Evolutionary conservation across 2,113 vertebrate genomes (phyloP), one percentile per base, ranked within the genome.

Genomic region (Typhlomys cinereus): DNA sequence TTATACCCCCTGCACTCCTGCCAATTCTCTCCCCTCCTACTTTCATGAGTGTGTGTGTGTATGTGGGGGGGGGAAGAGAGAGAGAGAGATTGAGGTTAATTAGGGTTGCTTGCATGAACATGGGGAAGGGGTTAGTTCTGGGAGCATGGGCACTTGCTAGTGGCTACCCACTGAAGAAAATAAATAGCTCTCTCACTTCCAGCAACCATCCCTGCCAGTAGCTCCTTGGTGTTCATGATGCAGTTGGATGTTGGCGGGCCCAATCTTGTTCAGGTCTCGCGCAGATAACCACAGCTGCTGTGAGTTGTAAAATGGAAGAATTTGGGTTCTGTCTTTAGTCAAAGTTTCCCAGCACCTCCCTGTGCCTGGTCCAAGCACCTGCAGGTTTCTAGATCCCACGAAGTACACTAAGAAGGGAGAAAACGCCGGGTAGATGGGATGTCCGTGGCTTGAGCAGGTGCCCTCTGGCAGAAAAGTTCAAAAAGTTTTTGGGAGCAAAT

Each of bases 401-500:
- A 13, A 23, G 7, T 34, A 61, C 87, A 80, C 7, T 18, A 70
- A 66, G 54, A 25, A 50, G 61, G 71, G 73, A 29, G 79, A 61
- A 90, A 79, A 73, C 52, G 15, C 61, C 17, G 66, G 11, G 86
- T 44, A 70, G 66, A 79, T 62, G 54, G 81, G 92, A 89, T 81
- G 44, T 90, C 67, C 23, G 7, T 57, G 54, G 61, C 39, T 59
- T 46, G 64, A 0, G 0, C 94, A 95, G 94, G 91, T 94, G 89
- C 41, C 50, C 31, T 54, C 76, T 93, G 94, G 92, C 95, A 95
- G 29, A 95, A 34, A 81, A 44, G 90, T 92, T 92, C 87, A 62
- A 85, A 82, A 84, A 95, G 82, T 89, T 93, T 94, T 91, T 76
- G 94, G 18, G 67, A 96, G 92, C 92, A 96, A 95, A 96, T 94